Evolutionary conservation across 2,888 invertebrate species (phyloP), one percentile per base, ranked within the genome.

Genomic region (Thecophora atra): DNA sequence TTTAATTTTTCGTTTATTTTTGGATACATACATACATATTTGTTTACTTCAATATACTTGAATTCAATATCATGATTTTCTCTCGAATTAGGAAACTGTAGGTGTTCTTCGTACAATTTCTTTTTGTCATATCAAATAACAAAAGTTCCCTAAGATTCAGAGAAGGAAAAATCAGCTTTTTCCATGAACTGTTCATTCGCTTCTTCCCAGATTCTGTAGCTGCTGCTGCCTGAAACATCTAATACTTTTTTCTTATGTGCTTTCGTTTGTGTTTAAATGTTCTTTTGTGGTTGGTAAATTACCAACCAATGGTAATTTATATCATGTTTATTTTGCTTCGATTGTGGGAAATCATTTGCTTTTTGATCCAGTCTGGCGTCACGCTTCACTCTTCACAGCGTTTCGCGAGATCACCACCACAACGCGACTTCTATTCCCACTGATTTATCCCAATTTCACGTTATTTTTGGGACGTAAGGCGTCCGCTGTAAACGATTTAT

Each of bases 301-400:
- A 0, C 24, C 54, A 8, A 11, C 21, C 21, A 8, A 21, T 54
- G 21, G 3, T 52, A 15, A 13, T 52, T 19, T 54, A 1, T 54
- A 1, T 19, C 54, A 21, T 54, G 21, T 54, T 19, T n/a, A 8
- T 65, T 52, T 21, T 52, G 2, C 17, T 65, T 47, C 17, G 15
- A 4, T 52, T 37, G 19, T 37, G 21, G 56, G 44, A 37, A 56
- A 44, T 44, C 58, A 58, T 68, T 58, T 68, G 68, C 56, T 58
- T 68, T 68, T 58, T 68, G 68, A 58, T 68, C 58, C 68, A 58
- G 56, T 68, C 58, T 21, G 15, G 24, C 58, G 56, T 56, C 58
- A 21, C 44, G 37, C 56, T 68, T 65, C 7, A 51, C 47, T 64
- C 24, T 58, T 24, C 21, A 58, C 58, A 58, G 26, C 58, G 26